Evolutionary conservation across 2,888 invertebrate species (phyloP).

Genomic region (Dione juno): DNA sequence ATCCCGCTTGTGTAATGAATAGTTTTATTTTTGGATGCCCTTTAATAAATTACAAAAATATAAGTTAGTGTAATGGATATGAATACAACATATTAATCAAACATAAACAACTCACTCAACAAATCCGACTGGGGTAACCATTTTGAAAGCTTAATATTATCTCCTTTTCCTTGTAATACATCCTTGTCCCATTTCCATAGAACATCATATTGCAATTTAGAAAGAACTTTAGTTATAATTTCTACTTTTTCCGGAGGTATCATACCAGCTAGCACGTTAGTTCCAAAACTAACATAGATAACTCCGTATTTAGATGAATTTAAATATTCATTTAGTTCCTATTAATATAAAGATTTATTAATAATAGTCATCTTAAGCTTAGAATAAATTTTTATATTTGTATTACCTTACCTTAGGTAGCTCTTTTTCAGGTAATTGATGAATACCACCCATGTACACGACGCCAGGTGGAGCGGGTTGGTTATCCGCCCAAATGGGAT

Average conservation of each 20-base stretch:
- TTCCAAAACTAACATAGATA: slow-evolving; percentile 73
- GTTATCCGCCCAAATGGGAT: slow-evolving; percentile 61
- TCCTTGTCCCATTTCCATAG: slow-evolving; percentile 75
- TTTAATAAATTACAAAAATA: slow-evolving; percentile 42
- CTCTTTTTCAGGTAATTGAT: slow-evolving; percentile 60
- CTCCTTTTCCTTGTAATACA: slow-evolving; percentile 57
- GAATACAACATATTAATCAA: neutral
- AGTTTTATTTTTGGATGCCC: slow-evolving; percentile 74
- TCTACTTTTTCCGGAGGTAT: slow-evolving; percentile 60
- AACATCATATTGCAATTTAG: slow-evolving; percentile 68
- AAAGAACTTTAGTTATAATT: slow-evolving; percentile 60
- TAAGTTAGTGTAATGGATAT: neutral
- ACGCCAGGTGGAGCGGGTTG: slow-evolving; percentile 67
- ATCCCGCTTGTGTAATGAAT: slow-evolving; percentile 77
- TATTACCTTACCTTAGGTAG: slow-evolving; percentile 61
- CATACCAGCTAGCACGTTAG: slow-evolving; percentile 60
- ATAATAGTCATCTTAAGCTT: neutral
- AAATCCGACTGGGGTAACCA: slow-evolving; percentile 78
- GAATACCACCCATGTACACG: slow-evolving; percentile 68
- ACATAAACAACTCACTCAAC: slow-evolving; percentile 55
- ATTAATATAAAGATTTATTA: slow-evolving; percentile 2
- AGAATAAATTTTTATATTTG: neutral
- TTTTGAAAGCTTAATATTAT: slow-evolving; percentile 67
- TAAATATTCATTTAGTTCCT: slow-evolving; percentile 65
- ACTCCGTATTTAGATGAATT: slow-evolving; percentile 70